These are phyloP conservation scores for Brachymystax lenok DNA, from an alignment of 2,797 vertebrate species.

Conservation along the genomic window DNA sequence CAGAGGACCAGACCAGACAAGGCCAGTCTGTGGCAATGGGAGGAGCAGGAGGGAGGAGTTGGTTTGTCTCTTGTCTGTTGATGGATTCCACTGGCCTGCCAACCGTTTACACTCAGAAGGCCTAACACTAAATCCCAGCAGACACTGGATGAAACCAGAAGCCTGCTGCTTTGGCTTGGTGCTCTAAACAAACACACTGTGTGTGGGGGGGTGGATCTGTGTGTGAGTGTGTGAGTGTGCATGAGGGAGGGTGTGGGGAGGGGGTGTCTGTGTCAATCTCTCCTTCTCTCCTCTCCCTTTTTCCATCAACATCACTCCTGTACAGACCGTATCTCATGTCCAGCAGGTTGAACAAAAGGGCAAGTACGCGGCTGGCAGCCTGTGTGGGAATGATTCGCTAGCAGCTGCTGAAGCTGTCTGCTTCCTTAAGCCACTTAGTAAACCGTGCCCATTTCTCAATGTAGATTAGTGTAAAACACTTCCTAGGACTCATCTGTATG, in stretches of 20 bases:
- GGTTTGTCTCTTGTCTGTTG: slow-evolving; percentile 33
- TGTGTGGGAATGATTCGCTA: background rate
- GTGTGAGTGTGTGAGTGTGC: slow-evolving; percentile 19
- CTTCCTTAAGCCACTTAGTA: background rate
- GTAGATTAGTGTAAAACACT: background rate
- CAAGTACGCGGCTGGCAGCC: slow-evolving; percentile 21
- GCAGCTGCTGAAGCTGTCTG: background rate
- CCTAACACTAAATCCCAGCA: slow-evolving; percentile 53
- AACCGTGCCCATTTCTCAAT: background rate
- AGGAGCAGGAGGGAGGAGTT: slow-evolving; percentile 8
- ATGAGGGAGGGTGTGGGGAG: background rate
- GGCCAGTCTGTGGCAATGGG: slow-evolving; percentile 13
- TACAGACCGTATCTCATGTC: slow-evolving; percentile 38
- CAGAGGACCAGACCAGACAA: slow-evolving; percentile 23
- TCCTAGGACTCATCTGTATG: background rate
- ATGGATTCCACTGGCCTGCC: slow-evolving; percentile 47
- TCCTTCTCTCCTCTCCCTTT: slow-evolving; percentile 24
- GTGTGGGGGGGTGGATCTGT: slow-evolving; percentile 16
- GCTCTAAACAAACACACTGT: slow-evolving; percentile 51
- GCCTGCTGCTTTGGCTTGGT: slow-evolving; percentile 45
- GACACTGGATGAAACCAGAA: slow-evolving; percentile 62
- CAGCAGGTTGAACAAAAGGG: slow-evolving; percentile 34
- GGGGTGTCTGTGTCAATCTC: slow-evolving; percentile 14
- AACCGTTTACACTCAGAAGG: slow-evolving; percentile 52
- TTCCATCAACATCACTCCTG: slow-evolving; percentile 36